phyloP scores from a whole-genome alignment of 2,113 vertebrate species.

The Himantopus leucocephalus region DNA sequence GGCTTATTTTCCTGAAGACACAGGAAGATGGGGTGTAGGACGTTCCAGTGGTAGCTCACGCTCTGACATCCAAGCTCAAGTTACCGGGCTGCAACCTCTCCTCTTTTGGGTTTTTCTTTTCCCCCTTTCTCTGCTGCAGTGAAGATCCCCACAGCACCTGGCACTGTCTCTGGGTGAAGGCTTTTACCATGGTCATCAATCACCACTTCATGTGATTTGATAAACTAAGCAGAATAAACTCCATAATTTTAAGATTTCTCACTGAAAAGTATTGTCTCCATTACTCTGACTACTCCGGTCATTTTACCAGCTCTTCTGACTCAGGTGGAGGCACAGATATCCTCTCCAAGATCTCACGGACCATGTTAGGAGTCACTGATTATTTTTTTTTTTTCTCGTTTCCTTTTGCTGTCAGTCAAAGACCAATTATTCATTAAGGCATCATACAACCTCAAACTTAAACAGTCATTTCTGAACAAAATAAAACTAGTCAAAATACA shows the following conservation, averaged over 20 bases:
- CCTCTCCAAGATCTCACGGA: neutral
- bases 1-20: neutral
- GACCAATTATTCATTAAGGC: neutral
- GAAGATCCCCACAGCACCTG: neutral
- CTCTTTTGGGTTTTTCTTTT: neutral
- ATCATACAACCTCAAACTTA: neutral
- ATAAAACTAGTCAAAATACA: neutral
- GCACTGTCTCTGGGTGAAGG: neutral
- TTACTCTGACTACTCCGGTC: neutral
- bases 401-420: neutral
- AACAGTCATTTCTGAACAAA: neutral
- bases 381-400: neutral
- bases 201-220: neutral
- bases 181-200: neutral
- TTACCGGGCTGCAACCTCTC: neutral
- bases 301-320: neutral
- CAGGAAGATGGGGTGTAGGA: accelerated
- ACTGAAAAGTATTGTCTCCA: neutral
- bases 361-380: neutral
- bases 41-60: neutral
- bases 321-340: neutral
- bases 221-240: neutral
- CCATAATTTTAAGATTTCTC: neutral
- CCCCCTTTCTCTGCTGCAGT: neutral
- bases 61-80: neutral